Conservation (phyloP, 2,797 vertebrate species). For the Oreochromis mossambicus region DNA sequence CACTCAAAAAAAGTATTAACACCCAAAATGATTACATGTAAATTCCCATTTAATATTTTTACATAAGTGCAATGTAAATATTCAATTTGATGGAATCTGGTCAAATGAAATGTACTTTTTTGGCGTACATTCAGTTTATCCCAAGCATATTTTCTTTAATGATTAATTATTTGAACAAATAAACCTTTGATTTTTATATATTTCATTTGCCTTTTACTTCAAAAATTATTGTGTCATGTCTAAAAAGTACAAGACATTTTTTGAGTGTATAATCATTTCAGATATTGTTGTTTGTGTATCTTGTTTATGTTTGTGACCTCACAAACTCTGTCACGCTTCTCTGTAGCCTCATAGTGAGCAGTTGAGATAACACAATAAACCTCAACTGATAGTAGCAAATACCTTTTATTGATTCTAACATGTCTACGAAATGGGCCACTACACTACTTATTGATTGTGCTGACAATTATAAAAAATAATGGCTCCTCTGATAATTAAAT, state of each 20-base stretch:
- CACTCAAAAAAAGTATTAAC: not conserved
- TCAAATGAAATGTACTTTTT: not conserved
- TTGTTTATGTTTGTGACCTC: not conserved
- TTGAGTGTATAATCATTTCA: not conserved
- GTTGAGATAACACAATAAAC: not conserved
- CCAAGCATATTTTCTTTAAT: not conserved
- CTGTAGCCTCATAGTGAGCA: not conserved
- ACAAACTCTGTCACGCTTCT: not conserved
- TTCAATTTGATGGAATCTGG: not conserved
- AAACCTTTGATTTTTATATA: not conserved
- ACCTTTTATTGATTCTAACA: not conserved
- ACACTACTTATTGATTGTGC: not conserved
- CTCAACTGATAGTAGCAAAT: not conserved
- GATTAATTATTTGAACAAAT: not conserved
- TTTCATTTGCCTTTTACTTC: not conserved
- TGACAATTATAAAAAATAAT: not conserved
- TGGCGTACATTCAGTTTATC: not conserved
- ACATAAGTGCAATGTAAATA: not conserved
- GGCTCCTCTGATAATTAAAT: not conserved
- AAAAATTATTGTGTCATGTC: not conserved
- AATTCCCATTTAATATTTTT: not conserved
- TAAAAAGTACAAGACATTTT: not conserved
- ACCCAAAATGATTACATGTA: not conserved
- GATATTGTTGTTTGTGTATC: not conserved
- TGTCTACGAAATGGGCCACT: accelerated